A percentile compares a stretch with the other conserved stretches of the same genome.
phyloP scores from a whole-genome alignment of 2,888 invertebrate species.

The Drosophila buzzatii region DNA sequence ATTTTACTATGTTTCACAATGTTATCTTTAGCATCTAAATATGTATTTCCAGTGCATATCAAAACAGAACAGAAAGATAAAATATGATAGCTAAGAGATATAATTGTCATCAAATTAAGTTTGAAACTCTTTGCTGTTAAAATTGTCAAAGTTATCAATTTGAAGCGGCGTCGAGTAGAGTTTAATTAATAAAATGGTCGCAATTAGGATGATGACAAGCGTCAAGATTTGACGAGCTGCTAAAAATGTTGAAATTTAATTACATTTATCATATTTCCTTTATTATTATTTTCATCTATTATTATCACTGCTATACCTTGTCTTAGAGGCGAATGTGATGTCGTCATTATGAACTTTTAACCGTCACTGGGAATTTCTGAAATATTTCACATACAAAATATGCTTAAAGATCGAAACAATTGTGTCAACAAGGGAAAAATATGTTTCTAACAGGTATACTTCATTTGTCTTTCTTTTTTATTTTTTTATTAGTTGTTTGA shows the following conservation, averaged over 20 bases:
- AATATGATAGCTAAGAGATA: neutral
- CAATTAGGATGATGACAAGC: constrained; percentile 14
- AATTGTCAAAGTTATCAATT: constrained; percentile 33
- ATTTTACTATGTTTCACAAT: neutral
- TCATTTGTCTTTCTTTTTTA: neutral
- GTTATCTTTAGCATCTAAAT: neutral
- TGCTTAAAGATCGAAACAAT: neutral
- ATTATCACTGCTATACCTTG: neutral
- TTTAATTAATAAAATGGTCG: constrained; percentile 26
- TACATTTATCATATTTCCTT: neutral
- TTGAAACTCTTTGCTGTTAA: neutral
- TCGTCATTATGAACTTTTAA: constrained; percentile 7
- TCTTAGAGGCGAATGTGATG: neutral
- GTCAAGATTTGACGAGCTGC: neutral
- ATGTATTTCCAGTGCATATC: neutral
- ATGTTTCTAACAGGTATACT: neutral
- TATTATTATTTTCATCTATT: neutral
- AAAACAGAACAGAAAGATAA: neutral
- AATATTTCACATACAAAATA: neutral
- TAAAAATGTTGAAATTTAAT: neutral
- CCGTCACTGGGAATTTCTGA: neutral
- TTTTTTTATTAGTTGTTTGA: no score
- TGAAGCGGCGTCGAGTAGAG: constrained; percentile 23
- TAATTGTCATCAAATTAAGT: neutral
- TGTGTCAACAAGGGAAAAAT: neutral